Conservation (phyloP, 2,888 invertebrate species). For the Drosophila flavopinicola region DNA sequence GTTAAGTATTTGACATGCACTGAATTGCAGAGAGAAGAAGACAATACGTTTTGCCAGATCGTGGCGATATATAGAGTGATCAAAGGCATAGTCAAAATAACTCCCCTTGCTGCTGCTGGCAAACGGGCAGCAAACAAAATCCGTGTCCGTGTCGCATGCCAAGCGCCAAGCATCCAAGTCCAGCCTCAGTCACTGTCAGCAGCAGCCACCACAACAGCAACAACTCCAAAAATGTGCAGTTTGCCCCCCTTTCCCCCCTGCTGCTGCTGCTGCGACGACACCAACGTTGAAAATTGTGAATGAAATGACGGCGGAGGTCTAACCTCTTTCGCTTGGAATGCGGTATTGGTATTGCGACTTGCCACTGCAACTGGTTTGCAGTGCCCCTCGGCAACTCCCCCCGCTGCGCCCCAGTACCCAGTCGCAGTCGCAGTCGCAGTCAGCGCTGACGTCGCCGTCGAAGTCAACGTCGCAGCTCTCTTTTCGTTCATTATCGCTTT, state of each 20-base stretch:
- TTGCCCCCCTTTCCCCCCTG: constrained; percentile 7
- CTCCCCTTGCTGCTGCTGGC: constrained; percentile 21
- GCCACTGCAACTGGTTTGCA: constrained; percentile 77
- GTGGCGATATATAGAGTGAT: constrained; percentile 24
- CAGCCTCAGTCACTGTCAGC: constrained; percentile 23
- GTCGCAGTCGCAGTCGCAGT: constrained; percentile 11
- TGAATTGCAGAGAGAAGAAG: background rate
- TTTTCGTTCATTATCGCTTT: constrained; percentile 68
- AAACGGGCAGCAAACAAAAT: constrained; percentile 23
- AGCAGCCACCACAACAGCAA: constrained; percentile 26
- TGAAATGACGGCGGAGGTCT: constrained; percentile 82
- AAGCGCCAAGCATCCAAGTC: constrained; percentile 51
- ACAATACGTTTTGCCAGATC: constrained; percentile 2
- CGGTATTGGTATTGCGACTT: constrained; percentile 79
- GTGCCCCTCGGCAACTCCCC: background rate
- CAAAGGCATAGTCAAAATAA: constrained; percentile 40
- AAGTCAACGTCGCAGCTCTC: constrained; percentile 20
- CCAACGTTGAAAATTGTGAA: constrained; percentile 81
- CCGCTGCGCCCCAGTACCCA: background rate
- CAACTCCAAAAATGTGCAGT: constrained; percentile 55
- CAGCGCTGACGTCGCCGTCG: constrained; percentile 20
- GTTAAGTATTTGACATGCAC: constrained; percentile 5
- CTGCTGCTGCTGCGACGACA: constrained; percentile 22
- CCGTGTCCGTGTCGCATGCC: constrained; percentile 64
- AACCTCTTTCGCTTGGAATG: constrained; percentile 82